A percentile compares a stretch with the other conserved stretches of the same genome.
Conservation (phyloP, 1,140 invertebrate genomes). For the Zaprionus ornatus region DNA sequence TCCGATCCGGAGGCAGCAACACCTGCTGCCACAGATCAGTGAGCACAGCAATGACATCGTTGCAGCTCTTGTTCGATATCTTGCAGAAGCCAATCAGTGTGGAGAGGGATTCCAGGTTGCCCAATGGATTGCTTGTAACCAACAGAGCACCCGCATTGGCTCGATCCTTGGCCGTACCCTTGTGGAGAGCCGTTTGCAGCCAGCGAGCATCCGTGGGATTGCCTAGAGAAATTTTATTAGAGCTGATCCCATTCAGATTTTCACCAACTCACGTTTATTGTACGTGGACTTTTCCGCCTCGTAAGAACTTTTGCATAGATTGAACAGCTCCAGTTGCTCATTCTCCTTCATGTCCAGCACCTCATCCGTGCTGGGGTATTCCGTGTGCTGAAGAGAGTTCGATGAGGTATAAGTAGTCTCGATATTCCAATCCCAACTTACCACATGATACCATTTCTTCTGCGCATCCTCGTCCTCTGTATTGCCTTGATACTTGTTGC, state of each 20-base stretch:
- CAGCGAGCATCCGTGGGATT: constrained; percentile 85
- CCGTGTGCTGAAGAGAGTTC: constrained; percentile 50
- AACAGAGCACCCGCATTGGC: constrained; percentile 90
- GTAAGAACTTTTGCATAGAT: constrained; percentile 71
- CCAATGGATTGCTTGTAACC: constrained; percentile 91
- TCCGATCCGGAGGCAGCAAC: constrained; percentile 87
- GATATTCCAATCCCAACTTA: constrained; percentile 28
- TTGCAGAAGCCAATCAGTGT: constrained; percentile 89
- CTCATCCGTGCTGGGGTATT: constrained; percentile 73
- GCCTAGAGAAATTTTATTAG: constrained; percentile 34
- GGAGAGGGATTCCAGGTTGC: constrained; percentile 87
- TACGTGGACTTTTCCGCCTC: constrained; percentile 65
- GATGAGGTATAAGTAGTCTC: neutral
- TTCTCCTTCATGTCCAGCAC: constrained; percentile 79
- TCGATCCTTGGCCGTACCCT: constrained; percentile 90
- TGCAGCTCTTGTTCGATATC: constrained; percentile 88
- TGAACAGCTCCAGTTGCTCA: constrained; percentile 75
- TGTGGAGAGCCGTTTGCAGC: constrained; percentile 89
- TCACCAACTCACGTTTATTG: constrained; percentile 58
- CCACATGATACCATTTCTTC: constrained; percentile 81
- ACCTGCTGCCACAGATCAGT: constrained; percentile 89
- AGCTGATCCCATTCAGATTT: neutral
- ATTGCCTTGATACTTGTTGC: constrained; percentile 50
- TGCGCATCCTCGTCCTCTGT: constrained; percentile 55
- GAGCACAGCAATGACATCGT: constrained; percentile 87